These are phyloP conservation scores for Pogonus chalceus DNA, from an alignment of 1,140 invertebrate species.

Conservation along the genomic window DNA sequence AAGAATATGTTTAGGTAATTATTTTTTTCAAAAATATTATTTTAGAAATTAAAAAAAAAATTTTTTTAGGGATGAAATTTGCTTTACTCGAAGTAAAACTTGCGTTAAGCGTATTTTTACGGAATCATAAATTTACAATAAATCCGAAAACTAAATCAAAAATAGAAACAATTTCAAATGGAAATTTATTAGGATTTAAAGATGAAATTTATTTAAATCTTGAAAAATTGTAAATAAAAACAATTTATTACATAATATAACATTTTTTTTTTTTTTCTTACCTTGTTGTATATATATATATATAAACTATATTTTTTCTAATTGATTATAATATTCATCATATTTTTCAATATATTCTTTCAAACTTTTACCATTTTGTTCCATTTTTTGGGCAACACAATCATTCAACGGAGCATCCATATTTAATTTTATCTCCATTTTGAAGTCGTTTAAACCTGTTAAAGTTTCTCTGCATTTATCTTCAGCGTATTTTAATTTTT, in stretches of 20 bases:
- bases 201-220: too few relatives aligned
- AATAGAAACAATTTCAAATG: too few relatives aligned
- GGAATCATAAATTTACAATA: conserved; percentile 35
- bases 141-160: conserved; percentile 37
- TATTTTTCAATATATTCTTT: background rate
- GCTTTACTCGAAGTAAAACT: conserved; percentile 56
- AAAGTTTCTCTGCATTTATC: too few relatives aligned
- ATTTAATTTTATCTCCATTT: too few relatives aligned
- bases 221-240: too few relatives aligned
- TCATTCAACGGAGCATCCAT: background rate
- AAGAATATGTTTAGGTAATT: conserved; percentile 42
- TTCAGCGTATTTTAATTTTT: too few relatives aligned
- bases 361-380: background rate
- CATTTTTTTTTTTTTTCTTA: too few relatives aligned
- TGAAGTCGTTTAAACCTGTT: too few relatives aligned
- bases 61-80: conserved; percentile 48
- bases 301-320: too few relatives aligned
- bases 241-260: too few relatives aligned
- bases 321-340: background rate
- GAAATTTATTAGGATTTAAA: too few relatives aligned
- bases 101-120: conserved; percentile 44
- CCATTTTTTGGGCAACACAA: background rate
- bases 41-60: background rate
- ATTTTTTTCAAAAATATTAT: background rate
- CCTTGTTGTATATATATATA: too few relatives aligned